Evolutionary conservation across 1,140 invertebrate genomes (phyloP).

Genomic region (Drosophila orosa): DNA sequence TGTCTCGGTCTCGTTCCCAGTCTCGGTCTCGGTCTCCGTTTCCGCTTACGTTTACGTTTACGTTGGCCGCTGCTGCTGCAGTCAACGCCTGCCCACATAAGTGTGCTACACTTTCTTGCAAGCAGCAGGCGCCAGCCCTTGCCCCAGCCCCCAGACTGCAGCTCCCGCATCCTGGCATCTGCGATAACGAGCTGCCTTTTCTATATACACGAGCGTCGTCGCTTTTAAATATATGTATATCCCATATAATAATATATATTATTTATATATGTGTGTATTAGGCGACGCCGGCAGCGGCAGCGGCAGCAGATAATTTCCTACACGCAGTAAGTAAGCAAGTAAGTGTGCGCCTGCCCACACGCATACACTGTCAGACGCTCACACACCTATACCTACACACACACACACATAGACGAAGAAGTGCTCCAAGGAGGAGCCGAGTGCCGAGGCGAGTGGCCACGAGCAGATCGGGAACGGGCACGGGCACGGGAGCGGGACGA

Average conservation of each 20-base stretch:
- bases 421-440: constrained; percentile 66
- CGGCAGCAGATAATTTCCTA: constrained; percentile 80
- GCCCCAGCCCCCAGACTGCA: constrained; percentile 26
- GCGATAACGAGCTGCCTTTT: constrained; percentile 60
- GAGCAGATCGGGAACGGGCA: constrained; percentile 40
- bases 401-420: constrained; percentile 69
- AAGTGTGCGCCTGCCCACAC: constrained; percentile 78
- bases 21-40: not conserved
- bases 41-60: constrained; percentile 16
- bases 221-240: constrained; percentile 81
- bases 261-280: constrained; percentile 79
- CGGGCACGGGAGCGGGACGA: constrained; percentile 33
- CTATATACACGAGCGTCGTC: constrained; percentile 62
- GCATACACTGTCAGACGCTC: constrained; percentile 29
- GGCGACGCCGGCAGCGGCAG: constrained; percentile 59
- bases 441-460: constrained; percentile 42
- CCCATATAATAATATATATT: constrained; percentile 83
- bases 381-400: constrained; percentile 26
- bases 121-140: constrained; percentile 46
- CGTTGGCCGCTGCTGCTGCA: constrained; percentile 50
- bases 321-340: constrained; percentile 79
- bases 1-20: constrained; percentile 1
- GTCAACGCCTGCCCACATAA: constrained; percentile 71
- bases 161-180: constrained; percentile 37
- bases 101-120: constrained; percentile 81